A percentile compares a stretch with the other conserved stretches of the same genome.
These are phyloP conservation scores for Armadillidium nasatum DNA, from an alignment of 1,140 invertebrate genomes.

Conservation along the genomic window DNA sequence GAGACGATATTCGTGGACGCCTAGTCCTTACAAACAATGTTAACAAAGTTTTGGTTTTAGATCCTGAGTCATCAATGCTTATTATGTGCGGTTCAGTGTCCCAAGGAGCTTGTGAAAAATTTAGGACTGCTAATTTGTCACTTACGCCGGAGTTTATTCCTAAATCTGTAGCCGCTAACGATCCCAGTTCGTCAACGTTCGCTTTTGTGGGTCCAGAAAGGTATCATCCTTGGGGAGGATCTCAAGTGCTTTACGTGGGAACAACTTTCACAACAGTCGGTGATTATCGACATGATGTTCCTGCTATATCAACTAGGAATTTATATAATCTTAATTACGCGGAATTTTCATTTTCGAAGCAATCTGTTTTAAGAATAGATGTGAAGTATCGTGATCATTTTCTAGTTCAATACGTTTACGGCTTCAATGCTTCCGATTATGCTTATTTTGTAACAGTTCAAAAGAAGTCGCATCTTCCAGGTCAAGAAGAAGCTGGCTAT, in stretches of 20 bases:
- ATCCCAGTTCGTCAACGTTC: slow-evolving; percentile 81
- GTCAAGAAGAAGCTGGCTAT: slow-evolving; percentile 75
- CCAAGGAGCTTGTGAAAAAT: slow-evolving; percentile 83
- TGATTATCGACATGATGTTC: slow-evolving; percentile 87
- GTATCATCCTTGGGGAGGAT: slow-evolving; percentile 67
- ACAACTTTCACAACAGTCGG: slow-evolving; percentile 90
- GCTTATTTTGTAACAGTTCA: slow-evolving; percentile 94
- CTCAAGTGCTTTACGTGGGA: slow-evolving; percentile 85
- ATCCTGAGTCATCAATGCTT: slow-evolving; percentile 69
- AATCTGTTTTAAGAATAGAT: slow-evolving; percentile 80
- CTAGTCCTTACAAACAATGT: slow-evolving; percentile 72
- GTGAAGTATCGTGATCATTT: slow-evolving; percentile 92
- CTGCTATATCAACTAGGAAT: slow-evolving; percentile 81
- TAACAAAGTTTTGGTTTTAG: slow-evolving; percentile 86
- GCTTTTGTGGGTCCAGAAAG: slow-evolving; percentile 90
- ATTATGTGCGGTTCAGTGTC: slow-evolving; percentile 82
- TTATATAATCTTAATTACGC: slow-evolving; percentile 71
- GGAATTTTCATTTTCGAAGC: slow-evolving; percentile 77
- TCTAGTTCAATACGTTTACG: slow-evolving; percentile 89
- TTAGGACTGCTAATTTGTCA: slow-evolving; percentile 75
- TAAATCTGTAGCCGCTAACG: slow-evolving; percentile 53
- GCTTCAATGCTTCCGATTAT: slow-evolving; percentile 89
- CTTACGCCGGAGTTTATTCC: slow-evolving; percentile 64
- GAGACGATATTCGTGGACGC: slow-evolving; percentile 56
- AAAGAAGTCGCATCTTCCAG: slow-evolving; percentile 82